These are phyloP conservation scores for Emydoidea blandingii DNA, from an alignment of 2,797 vertebrate species.

Conservation along the genomic window DNA sequence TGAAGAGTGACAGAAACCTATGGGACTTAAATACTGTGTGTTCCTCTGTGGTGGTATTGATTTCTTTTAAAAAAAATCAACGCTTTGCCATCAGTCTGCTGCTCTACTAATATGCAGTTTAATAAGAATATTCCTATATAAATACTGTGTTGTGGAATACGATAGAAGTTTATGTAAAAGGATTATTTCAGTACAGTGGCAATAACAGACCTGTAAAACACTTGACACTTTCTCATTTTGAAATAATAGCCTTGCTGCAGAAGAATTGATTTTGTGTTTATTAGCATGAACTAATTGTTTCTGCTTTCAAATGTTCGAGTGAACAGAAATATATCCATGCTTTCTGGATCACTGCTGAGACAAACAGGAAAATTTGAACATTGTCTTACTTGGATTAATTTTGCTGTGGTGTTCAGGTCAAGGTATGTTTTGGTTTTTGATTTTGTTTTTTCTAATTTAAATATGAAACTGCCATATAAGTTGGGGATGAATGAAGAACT, in stretches of 20 bases:
- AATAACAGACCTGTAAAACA: conserved; percentile 68
- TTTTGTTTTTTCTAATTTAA: conserved; percentile 53
- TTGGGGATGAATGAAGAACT: conserved; percentile 73
- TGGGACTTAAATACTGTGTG: conserved; percentile 75
- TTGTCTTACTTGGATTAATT: conserved; percentile 64
- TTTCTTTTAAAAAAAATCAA: conserved; percentile 61
- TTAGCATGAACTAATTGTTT: conserved; percentile 72
- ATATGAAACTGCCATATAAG: conserved; percentile 59
- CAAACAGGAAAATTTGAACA: conserved; percentile 24
- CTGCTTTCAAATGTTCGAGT: conserved; percentile 44
- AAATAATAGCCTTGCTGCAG: conserved; percentile 60
- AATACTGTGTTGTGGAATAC: conserved; percentile 48
- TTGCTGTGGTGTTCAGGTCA: conserved; percentile 56
- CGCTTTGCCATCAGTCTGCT: conserved; percentile 63
- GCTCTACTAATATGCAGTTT: conserved; percentile 55
- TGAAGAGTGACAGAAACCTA: conserved; percentile 81
- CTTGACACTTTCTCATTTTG: conserved; percentile 62
- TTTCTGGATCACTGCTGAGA: conserved; percentile 38
- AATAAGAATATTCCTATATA: conserved; percentile 61
- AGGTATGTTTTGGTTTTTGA: not conserved
- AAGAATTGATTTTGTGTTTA: conserved; percentile 63
- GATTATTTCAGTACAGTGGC: conserved; percentile 63
- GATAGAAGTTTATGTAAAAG: conserved; percentile 68
- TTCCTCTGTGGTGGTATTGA: conserved; percentile 71
- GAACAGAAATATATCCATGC: conserved; percentile 42